Evolutionary conservation across 2,888 invertebrate species (phyloP).

Genomic region (Corythucha ciliata): DNA sequence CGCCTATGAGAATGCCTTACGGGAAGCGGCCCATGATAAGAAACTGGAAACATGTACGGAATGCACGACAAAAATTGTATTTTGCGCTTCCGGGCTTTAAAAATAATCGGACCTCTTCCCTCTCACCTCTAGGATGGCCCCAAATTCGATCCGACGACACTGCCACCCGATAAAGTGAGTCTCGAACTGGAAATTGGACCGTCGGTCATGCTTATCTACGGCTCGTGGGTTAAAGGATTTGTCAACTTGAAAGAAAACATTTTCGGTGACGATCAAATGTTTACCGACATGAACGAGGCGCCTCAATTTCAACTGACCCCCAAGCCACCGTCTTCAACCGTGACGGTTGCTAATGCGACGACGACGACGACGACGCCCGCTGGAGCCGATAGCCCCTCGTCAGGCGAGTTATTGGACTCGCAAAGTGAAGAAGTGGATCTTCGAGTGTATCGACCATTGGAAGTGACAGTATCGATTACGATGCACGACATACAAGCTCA

Average conservation of each 20-base stretch:
- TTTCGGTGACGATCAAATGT: slow-evolving; percentile 90
- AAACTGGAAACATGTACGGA: slow-evolving; percentile 43
- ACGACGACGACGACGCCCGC: no score
- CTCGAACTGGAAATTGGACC: slow-evolving; percentile 92
- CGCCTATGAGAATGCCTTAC: slow-evolving; percentile 83
- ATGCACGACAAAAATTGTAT: slow-evolving; percentile 1
- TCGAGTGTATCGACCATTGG: slow-evolving; percentile 75
- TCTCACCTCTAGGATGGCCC: slow-evolving; percentile 44
- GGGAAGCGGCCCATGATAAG: slow-evolving; percentile 60
- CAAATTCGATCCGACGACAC: slow-evolving; percentile 76
- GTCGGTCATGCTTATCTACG: slow-evolving; percentile 82
- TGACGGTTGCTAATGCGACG: no score
- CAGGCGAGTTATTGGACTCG: slow-evolving; percentile 27
- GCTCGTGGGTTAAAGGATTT: slow-evolving; percentile 80
- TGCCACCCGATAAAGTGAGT: slow-evolving; percentile 80
- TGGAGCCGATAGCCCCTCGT: slow-evolving; percentile 26
- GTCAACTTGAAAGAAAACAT: slow-evolving; percentile 88
- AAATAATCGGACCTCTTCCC: background rate
- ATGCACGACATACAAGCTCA: slow-evolving; percentile 95
- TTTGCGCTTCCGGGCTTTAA: background rate
- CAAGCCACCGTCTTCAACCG: slow-evolving; percentile 21
- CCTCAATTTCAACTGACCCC: slow-evolving; percentile 32
- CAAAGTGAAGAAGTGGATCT: slow-evolving; percentile 51
- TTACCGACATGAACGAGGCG: slow-evolving; percentile 69
- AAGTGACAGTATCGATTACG: slow-evolving; percentile 84